Evolutionary conservation across 2,888 invertebrate species (phyloP).

Genomic region (Himalopsyche tibetana): DNA sequence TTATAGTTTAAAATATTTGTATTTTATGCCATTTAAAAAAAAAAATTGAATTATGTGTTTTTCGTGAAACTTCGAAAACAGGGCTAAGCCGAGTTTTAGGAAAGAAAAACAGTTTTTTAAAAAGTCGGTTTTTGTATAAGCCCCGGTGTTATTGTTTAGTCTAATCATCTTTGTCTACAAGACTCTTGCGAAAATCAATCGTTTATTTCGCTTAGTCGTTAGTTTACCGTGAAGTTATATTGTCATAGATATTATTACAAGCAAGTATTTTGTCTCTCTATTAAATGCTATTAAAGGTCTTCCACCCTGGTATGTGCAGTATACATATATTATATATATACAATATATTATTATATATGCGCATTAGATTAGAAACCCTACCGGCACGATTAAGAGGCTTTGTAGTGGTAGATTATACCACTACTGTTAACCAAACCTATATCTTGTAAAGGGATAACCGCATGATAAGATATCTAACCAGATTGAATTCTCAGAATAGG

Average conservation of each 20-base stretch:
- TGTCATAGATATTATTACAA: not conserved
- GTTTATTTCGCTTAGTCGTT: no score
- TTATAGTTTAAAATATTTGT: no score
- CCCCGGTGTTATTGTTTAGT: no score
- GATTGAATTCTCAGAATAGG: slow-evolving; percentile 3
- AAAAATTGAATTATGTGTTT: no score
- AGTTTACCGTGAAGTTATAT: not conserved
- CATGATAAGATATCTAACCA: slow-evolving; percentile 21
- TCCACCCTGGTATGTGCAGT: not conserved
- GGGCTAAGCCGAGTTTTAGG: no score
- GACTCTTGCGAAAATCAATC: no score
- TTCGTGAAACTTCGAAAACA: no score
- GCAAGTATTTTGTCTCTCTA: slow-evolving; percentile 8
- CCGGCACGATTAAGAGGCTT: not conserved
- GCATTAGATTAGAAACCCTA: slow-evolving; percentile 22
- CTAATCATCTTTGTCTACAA: no score
- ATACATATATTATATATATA: not conserved
- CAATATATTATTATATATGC: not conserved
- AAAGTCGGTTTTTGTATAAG: no score
- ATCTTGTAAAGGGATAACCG: slow-evolving; percentile 10
- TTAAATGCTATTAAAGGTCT: slow-evolving; percentile 20
- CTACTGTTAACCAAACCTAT: slow-evolving; percentile 12
- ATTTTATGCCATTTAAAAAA: no score
- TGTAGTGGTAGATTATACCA: slow-evolving; percentile 15
- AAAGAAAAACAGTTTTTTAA: no score